These are phyloP conservation scores for Cephus nigrinus DNA, from an alignment of 2,888 invertebrate genomes.

Conservation along the genomic window DNA sequence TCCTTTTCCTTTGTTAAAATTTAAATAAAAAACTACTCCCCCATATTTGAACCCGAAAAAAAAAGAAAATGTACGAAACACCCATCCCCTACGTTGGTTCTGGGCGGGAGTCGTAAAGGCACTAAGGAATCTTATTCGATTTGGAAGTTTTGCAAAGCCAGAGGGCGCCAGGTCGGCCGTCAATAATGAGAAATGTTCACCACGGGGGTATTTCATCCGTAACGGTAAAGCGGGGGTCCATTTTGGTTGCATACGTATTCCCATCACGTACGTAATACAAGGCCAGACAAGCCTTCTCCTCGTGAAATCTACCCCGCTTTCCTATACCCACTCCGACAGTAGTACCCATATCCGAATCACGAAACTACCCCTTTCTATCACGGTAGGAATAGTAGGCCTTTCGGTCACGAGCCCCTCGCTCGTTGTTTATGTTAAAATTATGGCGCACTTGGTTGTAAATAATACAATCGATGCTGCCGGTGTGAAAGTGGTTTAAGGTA, in stretches of 20 bases:
- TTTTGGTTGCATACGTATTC: slow-evolving; percentile 41
- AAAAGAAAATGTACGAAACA: slow-evolving; percentile 16
- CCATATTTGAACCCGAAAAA: background rate
- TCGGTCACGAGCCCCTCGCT: background rate
- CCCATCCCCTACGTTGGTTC: slow-evolving; percentile 21
- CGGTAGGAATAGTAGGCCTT: background rate
- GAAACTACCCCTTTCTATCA: background rate
- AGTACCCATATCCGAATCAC: background rate
- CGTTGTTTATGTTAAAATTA: background rate
- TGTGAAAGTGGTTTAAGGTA: background rate
- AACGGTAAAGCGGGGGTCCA: slow-evolving; percentile 23
- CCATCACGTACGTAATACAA: slow-evolving; percentile 54
- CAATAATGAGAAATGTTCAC: slow-evolving; percentile 57
- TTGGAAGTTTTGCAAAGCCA: slow-evolving; percentile 45
- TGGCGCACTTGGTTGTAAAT: background rate
- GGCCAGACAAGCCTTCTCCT: slow-evolving; percentile 20
- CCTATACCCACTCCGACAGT: background rate
- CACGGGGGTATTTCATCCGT: slow-evolving; percentile 33
- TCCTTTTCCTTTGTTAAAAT: background rate
- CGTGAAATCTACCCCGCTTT: background rate
- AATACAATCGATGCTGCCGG: background rate
- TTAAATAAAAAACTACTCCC: background rate
- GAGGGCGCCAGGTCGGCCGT: slow-evolving; percentile 46
- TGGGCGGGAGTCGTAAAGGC: background rate
- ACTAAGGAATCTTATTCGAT: slow-evolving; percentile 48